Evolutionary conservation across 2,797 vertebrate species (phyloP).

Genomic region (Acrocephalus scirpaceus): DNA sequence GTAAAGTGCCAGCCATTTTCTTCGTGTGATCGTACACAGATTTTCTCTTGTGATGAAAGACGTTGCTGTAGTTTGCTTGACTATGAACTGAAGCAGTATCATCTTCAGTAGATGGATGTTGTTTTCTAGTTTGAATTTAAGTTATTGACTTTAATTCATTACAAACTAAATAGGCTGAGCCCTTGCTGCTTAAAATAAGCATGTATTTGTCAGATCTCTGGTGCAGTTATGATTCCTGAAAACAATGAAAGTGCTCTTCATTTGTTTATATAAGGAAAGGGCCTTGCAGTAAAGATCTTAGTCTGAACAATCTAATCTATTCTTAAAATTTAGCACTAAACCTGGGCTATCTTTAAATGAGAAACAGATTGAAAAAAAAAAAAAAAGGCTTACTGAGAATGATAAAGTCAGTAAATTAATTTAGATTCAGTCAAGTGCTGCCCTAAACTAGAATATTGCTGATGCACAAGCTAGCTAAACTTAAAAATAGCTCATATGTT

Average conservation of each 20-base stretch:
- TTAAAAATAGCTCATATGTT: neutral
- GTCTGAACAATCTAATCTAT: neutral
- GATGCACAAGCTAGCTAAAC: neutral
- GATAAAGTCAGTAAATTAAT: neutral
- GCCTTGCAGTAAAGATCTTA: neutral
- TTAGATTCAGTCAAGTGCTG: neutral
- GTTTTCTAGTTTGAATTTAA: neutral
- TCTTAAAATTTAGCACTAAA: neutral
- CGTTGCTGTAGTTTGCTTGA: neutral
- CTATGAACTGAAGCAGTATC: neutral
- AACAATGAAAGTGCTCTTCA: neutral
- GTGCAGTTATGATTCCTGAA: neutral
- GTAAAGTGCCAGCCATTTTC: conserved; percentile 43
- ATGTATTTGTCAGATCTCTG: neutral
- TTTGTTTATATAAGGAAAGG: neutral
- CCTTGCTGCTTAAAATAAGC: neutral
- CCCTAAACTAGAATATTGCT: neutral
- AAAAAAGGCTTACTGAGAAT: neutral
- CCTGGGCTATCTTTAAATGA: neutral
- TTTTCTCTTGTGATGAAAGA: neutral
- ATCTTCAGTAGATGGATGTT: neutral
- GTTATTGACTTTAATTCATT: neutral
- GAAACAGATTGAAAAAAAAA: neutral
- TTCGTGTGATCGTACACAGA: neutral
- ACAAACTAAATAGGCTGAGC: neutral